These are phyloP conservation scores for Mimas tiliae DNA, from an alignment of 2,888 invertebrate genomes.

Conservation along the genomic window DNA sequence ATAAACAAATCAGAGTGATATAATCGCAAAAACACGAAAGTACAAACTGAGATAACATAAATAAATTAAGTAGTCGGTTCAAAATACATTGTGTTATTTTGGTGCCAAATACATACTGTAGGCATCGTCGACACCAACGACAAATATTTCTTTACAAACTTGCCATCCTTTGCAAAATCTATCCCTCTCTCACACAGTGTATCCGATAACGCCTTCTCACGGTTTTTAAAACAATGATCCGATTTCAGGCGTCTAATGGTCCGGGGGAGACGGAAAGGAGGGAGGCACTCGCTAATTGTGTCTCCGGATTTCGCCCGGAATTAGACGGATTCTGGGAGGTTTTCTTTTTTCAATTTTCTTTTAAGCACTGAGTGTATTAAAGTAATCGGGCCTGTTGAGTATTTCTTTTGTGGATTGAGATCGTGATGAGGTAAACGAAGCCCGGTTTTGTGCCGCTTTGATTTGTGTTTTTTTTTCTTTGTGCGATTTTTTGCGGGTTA, in stretches of 20 bases:
- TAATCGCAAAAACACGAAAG: no score
- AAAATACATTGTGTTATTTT: not conserved
- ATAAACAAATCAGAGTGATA: no score
- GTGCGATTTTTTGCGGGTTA: conserved; percentile 2
- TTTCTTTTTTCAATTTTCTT: conserved; percentile 29
- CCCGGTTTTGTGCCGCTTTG: conserved; percentile 16
- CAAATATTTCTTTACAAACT: conserved; percentile 5
- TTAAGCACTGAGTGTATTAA: conserved; percentile 27
- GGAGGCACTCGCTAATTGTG: conserved; percentile 28
- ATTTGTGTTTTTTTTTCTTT: conserved; percentile 18
- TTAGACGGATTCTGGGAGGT: conserved; percentile 27
- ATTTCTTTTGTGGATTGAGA: conserved; percentile 24
- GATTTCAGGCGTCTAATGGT: conserved; percentile 51
- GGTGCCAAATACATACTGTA: not conserved
- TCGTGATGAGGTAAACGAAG: conserved; percentile 24
- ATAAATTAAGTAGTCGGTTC: no score
- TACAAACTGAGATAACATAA: no score
- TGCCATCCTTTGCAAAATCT: not conserved
- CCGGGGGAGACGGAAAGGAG: conserved; percentile 19
- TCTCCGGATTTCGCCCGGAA: conserved; percentile 26
- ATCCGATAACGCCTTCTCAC: conserved; percentile 16
- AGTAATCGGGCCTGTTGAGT: conserved; percentile 24
- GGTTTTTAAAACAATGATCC: conserved; percentile 45
- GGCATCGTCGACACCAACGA: not conserved
- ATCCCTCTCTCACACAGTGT: not conserved